Percentiles rank a stretch among this genome's conserved stretches.
Evolutionary conservation across 1,140 invertebrate genomes (phyloP).

Genomic region (Oryctes rhinoceros): DNA sequence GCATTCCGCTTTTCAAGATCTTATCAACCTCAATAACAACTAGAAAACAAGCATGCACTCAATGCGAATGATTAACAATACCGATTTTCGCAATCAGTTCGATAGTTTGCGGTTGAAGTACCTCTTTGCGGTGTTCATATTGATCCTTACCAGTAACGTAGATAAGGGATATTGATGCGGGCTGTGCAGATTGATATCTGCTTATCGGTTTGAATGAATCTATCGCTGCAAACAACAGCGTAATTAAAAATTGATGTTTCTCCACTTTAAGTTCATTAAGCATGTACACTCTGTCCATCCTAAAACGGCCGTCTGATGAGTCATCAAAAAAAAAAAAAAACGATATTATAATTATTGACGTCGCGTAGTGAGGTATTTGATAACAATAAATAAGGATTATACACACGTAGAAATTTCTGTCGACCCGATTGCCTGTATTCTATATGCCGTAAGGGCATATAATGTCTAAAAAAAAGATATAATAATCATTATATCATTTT

Average conservation of each 20-base stretch:
- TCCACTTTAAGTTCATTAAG: no score
- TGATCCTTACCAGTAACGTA: neutral
- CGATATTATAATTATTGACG: no score
- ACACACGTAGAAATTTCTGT: no score
- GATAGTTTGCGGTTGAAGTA: neutral
- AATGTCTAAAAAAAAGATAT: no score
- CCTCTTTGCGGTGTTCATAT: neutral
- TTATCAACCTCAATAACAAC: neutral
- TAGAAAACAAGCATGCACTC: conserved; percentile 10
- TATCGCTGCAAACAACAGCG: neutral
- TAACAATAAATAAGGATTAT: no score
- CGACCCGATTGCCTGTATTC: no score
- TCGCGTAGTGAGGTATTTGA: no score
- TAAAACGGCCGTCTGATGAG: no score
- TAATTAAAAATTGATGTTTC: neutral
- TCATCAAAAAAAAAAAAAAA: no score
- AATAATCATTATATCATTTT: no score
- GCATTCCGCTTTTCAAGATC: neutral
- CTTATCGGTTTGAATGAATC: neutral
- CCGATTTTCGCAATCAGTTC: neutral
- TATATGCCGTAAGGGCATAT: no score
- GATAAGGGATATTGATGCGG: neutral
- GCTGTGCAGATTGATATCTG: neutral
- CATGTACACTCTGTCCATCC: no score
- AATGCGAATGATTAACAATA: neutral